Evolutionary conservation across 1,140 invertebrate genomes (phyloP), one percentile per base, ranked within the genome.

Genomic region (Pseudomyrmex flavicornis): DNA sequence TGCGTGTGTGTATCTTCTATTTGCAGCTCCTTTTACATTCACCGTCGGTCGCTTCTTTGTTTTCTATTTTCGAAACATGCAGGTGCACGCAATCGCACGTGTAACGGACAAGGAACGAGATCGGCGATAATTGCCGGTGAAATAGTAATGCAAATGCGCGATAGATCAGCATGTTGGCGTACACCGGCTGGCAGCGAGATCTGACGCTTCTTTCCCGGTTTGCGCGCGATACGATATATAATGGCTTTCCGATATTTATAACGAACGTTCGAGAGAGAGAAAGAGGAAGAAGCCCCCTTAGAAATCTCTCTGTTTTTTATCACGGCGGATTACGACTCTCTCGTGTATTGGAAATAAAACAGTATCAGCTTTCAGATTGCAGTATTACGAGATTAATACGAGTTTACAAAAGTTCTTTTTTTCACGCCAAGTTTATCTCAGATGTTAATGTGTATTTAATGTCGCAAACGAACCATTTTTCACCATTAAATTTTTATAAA

Each of bases 241-340:
- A 79, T 79, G 76, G 15, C 65, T 79, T 79, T 79, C 65, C 76
- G 76, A 79, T 79, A 79, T 79, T 70, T 79, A 69, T 48, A 69
- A 70, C 44, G 44, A 44, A 79, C 20, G 13, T 52, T 26, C 26
- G 35, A 35, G 35, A 35, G 35, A 35, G 35, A 35, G 56, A 56
- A 44, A 10, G 20, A 70, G 76, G 0, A 17, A 17, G 46, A 48
- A 70, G 35, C 44, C 46, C 35, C 44, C 52, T 69, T 69, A 70
- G 46, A 70, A 59, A 79, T 79, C 17, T 79, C 17, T 70, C 15
- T 48, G 48, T 59, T 79, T 26, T 70, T 70, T 69, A 70, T 20
- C 65, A 10, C 44, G 22, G n/a, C 44, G 20, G 13, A 56, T 77
- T 68, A 22, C 46, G 26, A 75, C 48, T 62, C 12, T 17, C 22